Evolutionary conservation across 2,113 vertebrate species (phyloP).

Genomic region (Carollia perspicillata): DNA sequence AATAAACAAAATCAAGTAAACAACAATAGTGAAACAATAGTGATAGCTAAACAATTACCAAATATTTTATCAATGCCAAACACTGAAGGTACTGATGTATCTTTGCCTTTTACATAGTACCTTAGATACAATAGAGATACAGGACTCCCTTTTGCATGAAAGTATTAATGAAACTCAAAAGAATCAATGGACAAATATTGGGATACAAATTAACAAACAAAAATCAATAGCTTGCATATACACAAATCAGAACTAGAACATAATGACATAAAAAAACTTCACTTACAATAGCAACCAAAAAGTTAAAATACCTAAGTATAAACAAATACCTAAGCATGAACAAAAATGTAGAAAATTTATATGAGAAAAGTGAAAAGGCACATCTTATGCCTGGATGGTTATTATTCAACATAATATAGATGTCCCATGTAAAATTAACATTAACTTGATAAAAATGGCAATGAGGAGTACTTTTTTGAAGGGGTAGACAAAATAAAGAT

Average conservation of each 20-base stretch:
- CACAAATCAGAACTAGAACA: neutral
- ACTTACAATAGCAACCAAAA: neutral
- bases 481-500: neutral
- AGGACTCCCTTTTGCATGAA: neutral
- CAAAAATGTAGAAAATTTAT: neutral
- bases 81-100: neutral
- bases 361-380: neutral
- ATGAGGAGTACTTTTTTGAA: neutral
- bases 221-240: neutral
- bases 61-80: neutral
- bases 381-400: neutral
- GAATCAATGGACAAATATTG: neutral
- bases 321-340: neutral
- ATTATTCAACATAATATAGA: neutral
- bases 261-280: neutral
- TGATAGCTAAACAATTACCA: neutral
- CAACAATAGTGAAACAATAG: neutral
- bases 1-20: neutral
- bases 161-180: neutral
- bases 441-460: neutral
- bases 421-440: neutral
- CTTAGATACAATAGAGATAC: neutral
- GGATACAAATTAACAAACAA: neutral
- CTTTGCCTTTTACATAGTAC: neutral
- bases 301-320: neutral